Base-by-base conservation (phyloP, 2,113 vertebrate species). In the Istiophorus platypterus region DNA sequence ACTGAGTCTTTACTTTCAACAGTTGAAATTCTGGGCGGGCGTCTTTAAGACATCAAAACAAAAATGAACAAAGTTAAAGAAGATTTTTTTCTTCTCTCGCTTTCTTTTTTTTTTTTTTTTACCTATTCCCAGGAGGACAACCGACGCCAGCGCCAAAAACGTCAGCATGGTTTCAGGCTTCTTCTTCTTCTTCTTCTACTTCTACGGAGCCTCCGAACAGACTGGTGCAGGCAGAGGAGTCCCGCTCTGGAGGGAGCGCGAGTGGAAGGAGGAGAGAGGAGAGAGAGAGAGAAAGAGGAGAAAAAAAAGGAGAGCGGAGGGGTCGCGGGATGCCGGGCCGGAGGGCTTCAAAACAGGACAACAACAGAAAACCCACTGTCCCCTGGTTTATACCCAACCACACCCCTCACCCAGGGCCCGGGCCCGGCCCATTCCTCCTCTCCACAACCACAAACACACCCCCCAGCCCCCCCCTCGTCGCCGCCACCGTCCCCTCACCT, bases 321-420 rank as follows among this genome's bases (percentile, higher is more conserved):
- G 79, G 78, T 76, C 56, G 49, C 3, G 70, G 90, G 88, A 77
- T 66, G 63, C 88, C 87, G 75, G 89, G 89, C 84, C 79, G 80
- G 76, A 83, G 84, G 86, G 83, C 90, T 92, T 93, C 84, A 84
- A 84, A 86, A 83, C 85, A 64, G 76, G 80, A 94, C 91, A 90
- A 92, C 92, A 91, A 92, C 93, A 91, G 90, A 65, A 92, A 88
- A 77, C 57, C 85, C 88, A 86, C 91, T 85, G 88, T 88, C 81
- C 88, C 45, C 15, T 24, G 73, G 88, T 96, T 94, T 95, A 96
- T 95, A 96, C 85, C 89, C 90, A 87, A 92, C 91, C 95, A 92
- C 95, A 94, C 95, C 95, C 93, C 91, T 91, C 54, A 29, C 12
- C 63, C 70, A 29, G 78, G 76, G n/a, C n/a, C 76, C 82, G 69